Base-by-base conservation (phyloP, 2,797 vertebrate genomes). In the Pipistrellus nathusii region DNA sequence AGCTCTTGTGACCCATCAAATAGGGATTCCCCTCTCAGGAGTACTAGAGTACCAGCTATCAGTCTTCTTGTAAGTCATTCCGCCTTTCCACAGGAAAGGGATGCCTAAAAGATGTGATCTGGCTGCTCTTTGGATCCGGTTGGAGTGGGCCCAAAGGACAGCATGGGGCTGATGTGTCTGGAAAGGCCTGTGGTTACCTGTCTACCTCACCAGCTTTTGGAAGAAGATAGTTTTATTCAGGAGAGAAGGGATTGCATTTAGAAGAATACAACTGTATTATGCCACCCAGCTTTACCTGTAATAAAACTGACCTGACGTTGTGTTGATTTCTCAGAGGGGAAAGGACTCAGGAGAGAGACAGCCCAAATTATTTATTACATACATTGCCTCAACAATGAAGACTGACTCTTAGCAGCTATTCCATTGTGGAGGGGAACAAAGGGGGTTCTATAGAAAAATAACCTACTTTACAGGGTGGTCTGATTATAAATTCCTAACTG, bases 211-310 rank as follows among this genome's bases (percentile, higher is more conserved):
- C 0, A 3, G 30, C 41, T 92, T 85, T 88, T 46, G 68, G 20
- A 92, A 18, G 38, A 13, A 82, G n/a, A 32, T 20, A 21, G 20
- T 46, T 86, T 83, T 75, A 71, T 91, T 78, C 35, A 94, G 81
- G 14, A 64, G 30, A 78, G 8, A 76, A 93, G 20, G 8, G 14
- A 75, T 59, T 32, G 3, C 44, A 72, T 17, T 32, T 8, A 75
- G 59, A 55, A 77, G n/a, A 77, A 35, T 77, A 25, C 12, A 5
- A 18, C 9, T 48, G 81, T 55, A 17, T 75, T 87, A 55, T 64
- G 90, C 41, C 17, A 85, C 25, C 14, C 17, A 55, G 23, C 4
- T 85, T 66, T 72, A 82, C 38, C 25, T 12, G 12, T 75, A 48
- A 77, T 68, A 44, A 91, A 94, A 73, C 25, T 55, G 27, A 21